phyloP scores from a whole-genome alignment of 2,113 vertebrate genomes.

The Muscicapa adusta region DNA sequence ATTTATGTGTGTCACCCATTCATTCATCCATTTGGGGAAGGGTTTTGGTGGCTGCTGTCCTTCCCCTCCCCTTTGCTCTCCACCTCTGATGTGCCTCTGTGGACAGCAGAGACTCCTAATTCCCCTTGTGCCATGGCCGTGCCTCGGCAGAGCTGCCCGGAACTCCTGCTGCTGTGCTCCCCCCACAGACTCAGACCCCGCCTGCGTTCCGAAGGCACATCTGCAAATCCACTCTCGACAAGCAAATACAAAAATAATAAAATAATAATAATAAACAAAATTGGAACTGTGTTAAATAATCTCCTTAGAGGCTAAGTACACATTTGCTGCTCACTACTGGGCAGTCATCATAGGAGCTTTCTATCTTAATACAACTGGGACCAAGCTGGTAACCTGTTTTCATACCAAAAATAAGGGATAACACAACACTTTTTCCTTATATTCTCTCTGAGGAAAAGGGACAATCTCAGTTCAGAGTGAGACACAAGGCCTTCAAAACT shows the following conservation, averaged over 20 bases:
- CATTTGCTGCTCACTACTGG: neutral
- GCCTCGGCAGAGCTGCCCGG: neutral
- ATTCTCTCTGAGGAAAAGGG: neutral
- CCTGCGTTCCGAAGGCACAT: neutral
- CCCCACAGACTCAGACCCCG: conserved; percentile 16
- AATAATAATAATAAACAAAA: neutral
- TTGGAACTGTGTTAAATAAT: neutral
- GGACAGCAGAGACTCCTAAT: neutral
- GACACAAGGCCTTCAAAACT: neutral
- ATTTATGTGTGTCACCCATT: conserved; percentile 31
- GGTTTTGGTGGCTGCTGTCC: neutral
- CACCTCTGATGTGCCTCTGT: neutral
- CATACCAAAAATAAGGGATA: neutral
- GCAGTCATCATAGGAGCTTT: neutral
- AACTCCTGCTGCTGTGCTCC: neutral
- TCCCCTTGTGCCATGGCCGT: neutral
- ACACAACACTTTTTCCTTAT: neutral
- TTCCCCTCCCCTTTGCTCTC: neutral
- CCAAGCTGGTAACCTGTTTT: neutral
- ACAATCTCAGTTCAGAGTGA: fast-evolving
- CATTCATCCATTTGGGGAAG: neutral
- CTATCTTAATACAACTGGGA: neutral
- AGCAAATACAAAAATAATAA: neutral
- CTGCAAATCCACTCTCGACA: neutral
- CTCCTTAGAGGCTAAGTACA: neutral